phyloP scores from a whole-genome alignment of 2,888 invertebrate species.

The Xestia ashworthii region DNA sequence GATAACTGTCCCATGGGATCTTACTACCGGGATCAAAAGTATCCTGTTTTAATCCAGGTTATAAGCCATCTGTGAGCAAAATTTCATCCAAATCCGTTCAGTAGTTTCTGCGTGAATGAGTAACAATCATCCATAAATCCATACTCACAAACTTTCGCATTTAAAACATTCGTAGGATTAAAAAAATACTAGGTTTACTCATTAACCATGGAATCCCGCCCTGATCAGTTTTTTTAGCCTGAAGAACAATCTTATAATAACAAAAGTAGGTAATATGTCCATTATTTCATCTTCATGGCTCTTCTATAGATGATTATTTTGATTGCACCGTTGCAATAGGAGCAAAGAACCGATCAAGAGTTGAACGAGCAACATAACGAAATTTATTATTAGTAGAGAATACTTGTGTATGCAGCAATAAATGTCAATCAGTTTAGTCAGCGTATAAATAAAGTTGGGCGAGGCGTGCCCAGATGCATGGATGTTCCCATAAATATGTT shows the following conservation, averaged over 20 bases:
- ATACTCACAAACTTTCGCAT: no score
- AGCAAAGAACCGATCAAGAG: slow-evolving; percentile 32
- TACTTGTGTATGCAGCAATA: slow-evolving; percentile 57
- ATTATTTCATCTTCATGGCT: not conserved
- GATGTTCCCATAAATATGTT: slow-evolving; percentile 43
- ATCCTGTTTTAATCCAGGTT: no score
- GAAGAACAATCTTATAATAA: not conserved
- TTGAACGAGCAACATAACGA: slow-evolving; percentile 27
- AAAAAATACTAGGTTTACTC: not conserved
- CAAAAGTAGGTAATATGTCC: no score
- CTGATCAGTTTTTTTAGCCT: not conserved
- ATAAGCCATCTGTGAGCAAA: no score
- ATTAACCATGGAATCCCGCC: not conserved
- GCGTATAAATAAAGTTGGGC: slow-evolving; percentile 62
- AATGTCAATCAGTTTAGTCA: slow-evolving; percentile 67
- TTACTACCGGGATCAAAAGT: no score
- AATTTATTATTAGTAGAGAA: slow-evolving; percentile 58
- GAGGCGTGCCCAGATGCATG: slow-evolving; percentile 40
- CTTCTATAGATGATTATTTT: not conserved
- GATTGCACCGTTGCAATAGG: slow-evolving; percentile 2
- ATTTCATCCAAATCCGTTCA: no score
- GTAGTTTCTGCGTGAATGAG: no score
- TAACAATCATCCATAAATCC: no score
- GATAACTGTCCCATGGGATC: no score
- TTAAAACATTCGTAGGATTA: no score